Evolutionary conservation across 2,113 vertebrate species (phyloP).

Genomic region (Corynorhinus townsendii): DNA sequence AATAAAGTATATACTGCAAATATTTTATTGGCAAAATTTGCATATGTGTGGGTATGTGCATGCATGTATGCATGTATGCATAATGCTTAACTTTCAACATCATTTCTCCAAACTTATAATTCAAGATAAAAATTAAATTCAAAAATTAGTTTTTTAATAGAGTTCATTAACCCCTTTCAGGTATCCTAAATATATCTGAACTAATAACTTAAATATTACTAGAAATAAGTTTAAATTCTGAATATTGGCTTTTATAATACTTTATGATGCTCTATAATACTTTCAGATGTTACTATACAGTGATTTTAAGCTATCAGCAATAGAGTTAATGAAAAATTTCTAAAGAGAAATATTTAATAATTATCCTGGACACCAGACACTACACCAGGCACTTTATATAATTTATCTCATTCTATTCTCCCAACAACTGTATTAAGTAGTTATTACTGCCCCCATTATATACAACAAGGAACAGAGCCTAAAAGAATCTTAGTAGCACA

Average conservation of each 20-base stretch:
- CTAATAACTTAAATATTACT: neutral
- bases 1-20: neutral
- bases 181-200: neutral
- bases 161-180: neutral
- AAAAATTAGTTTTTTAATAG: neutral
- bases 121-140: neutral
- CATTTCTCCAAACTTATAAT: neutral
- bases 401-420: neutral
- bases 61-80: neutral
- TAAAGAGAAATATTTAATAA: constrained; percentile 25
- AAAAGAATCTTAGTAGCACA: neutral
- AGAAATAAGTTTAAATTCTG: constrained; percentile 33
- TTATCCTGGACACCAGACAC: neutral
- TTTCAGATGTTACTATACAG: neutral
- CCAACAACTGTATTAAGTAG: neutral
- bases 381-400: neutral
- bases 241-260: neutral
- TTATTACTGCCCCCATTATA: neutral
- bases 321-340: neutral
- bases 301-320: neutral
- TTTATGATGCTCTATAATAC: neutral
- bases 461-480: neutral
- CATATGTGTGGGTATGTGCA: neutral
- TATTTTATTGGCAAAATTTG: neutral
- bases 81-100: neutral